Percentiles rank a stretch among this genome's conserved stretches.
These are phyloP conservation scores for Eurosta solidaginis DNA, from an alignment of 1,140 invertebrate species.

Conservation along the genomic window DNA sequence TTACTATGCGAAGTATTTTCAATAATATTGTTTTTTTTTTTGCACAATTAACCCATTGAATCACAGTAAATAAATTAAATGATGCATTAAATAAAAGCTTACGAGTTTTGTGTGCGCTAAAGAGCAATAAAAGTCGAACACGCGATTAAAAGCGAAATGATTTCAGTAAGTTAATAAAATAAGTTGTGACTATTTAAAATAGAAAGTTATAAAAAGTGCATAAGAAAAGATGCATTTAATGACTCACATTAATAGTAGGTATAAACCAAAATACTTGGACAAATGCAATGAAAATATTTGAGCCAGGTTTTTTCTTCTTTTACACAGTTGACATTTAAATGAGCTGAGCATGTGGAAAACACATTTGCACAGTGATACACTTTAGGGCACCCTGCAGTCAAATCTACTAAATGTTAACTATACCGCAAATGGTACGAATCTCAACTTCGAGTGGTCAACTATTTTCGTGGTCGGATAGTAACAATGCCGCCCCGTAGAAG, in stretches of 20 bases:
- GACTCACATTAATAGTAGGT: too few relatives aligned
- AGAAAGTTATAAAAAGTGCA: neutral
- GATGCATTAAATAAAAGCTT: neutral
- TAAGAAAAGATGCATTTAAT: neutral
- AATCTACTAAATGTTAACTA: too few relatives aligned
- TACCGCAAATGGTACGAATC: too few relatives aligned
- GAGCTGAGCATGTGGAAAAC: neutral
- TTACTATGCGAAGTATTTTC: neutral
- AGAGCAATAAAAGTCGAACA: neutral
- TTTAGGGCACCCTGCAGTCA: too few relatives aligned
- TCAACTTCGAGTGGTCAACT: too few relatives aligned
- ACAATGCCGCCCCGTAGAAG: too few relatives aligned
- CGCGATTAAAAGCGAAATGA: neutral
- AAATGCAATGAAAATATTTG: neutral
- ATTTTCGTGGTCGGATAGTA: too few relatives aligned
- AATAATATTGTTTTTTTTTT: neutral
- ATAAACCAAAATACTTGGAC: neutral
- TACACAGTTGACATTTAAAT: neutral
- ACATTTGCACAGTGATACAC: too few relatives aligned
- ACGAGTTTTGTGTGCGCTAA: neutral
- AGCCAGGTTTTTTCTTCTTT: neutral
- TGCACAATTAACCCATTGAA: slow-evolving; percentile 3
- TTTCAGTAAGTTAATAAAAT: neutral
- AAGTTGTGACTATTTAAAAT: neutral
- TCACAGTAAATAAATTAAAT: neutral